Percentiles rank a stretch among this genome's conserved stretches.
These are phyloP conservation scores for Nomada ruficornis DNA, from an alignment of 2,888 invertebrate species.

Conservation along the genomic window DNA sequence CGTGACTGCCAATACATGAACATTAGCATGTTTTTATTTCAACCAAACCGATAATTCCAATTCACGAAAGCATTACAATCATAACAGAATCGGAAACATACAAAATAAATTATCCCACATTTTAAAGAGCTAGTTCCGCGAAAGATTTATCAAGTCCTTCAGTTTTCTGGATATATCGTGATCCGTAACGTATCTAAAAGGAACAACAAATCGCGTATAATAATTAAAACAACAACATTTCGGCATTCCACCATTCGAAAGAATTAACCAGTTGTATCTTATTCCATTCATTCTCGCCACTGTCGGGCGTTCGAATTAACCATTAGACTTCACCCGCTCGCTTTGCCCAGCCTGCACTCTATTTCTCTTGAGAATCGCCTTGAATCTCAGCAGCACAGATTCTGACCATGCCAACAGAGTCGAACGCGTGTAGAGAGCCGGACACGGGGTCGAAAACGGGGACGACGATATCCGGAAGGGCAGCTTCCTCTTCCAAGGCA, in stretches of 20 bases:
- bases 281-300: not conserved
- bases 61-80: not conserved
- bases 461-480: slow-evolving; percentile 12
- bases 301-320: not conserved
- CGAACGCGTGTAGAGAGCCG: not conserved
- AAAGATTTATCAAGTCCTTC: no score
- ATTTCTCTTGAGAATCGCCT: slow-evolving; percentile 13
- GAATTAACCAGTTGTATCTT: no score
- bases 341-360: not conserved
- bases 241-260: no score
- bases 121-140: no score
- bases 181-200: no score
- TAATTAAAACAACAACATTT: no score
- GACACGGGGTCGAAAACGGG: not conserved
- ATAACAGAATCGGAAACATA: not conserved
- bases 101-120: no score
- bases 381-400: slow-evolving; percentile 46
- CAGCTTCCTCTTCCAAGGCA: slow-evolving; percentile 20
- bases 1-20: not conserved
- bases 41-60: not conserved
- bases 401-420: slow-evolving; percentile 19
- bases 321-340: no score
- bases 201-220: no score
- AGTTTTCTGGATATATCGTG: no score
- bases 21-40: not conserved